phyloP scores from a whole-genome alignment of 2,113 vertebrate species.

The Capricornis sumatraensis region DNA sequence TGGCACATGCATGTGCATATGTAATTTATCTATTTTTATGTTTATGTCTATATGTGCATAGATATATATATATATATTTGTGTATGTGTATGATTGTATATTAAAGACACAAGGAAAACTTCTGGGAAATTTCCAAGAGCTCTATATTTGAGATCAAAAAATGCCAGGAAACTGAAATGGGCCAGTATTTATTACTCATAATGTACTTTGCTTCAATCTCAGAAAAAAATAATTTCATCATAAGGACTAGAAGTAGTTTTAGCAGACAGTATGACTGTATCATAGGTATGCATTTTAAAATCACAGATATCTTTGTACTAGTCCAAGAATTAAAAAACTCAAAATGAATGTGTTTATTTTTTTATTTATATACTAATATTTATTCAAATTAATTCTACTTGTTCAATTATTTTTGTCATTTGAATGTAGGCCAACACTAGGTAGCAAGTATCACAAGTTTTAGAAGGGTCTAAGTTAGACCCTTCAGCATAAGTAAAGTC shows the following conservation, averaged over 20 bases:
- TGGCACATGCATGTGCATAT: not conserved
- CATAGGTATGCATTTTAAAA: not conserved
- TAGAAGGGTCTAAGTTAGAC: not conserved
- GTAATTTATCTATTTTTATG: too few species aligned
- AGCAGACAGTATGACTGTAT: not conserved
- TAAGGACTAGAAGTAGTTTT: not conserved
- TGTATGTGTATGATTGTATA: not conserved
- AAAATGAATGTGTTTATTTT: not conserved
- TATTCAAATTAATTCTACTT: not conserved
- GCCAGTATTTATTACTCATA: not conserved
- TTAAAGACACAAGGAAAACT: not conserved
- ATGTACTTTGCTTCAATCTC: not conserved
- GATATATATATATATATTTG: not conserved
- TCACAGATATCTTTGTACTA: not conserved
- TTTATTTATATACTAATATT: not conserved
- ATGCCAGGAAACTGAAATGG: constrained; percentile 2
- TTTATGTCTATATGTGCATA: not conserved
- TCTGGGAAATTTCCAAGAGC: not conserved
- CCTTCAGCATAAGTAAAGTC: not conserved
- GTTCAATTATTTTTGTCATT: not conserved
- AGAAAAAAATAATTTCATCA: not conserved
- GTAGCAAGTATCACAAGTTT: not conserved
- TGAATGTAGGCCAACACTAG: not conserved
- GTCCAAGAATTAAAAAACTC: not conserved
- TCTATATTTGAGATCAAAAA: not conserved